phyloP scores from a whole-genome alignment of 2,797 vertebrate genomes.

The Bothrops alternatus region DNA sequence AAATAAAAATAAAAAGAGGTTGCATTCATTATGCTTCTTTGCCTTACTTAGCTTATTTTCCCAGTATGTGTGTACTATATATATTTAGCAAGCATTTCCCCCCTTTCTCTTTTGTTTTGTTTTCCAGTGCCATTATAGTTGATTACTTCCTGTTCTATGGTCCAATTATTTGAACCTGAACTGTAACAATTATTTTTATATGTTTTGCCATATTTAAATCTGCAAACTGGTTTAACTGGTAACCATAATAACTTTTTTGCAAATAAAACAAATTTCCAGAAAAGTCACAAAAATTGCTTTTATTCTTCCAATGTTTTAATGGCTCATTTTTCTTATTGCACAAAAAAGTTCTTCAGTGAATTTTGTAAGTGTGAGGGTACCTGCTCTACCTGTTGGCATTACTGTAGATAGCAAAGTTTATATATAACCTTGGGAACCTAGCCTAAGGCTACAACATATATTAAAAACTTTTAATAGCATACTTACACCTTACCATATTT shows the following conservation, averaged over 20 bases:
- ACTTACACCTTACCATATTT: neutral
- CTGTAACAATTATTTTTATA: neutral
- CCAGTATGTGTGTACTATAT: neutral
- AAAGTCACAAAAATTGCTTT: neutral
- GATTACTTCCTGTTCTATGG: neutral
- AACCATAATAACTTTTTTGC: neutral
- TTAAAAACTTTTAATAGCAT: neutral
- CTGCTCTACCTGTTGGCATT: neutral
- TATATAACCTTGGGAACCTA: neutral
- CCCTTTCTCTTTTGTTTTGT: neutral
- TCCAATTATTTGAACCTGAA: neutral
- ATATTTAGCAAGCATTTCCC: neutral
- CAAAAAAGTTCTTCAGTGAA: too few species aligned
- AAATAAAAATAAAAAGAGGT: neutral
- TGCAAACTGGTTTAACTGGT: neutral
- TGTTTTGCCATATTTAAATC: neutral
- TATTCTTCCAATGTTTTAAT: neutral
- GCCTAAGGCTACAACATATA: too few species aligned
- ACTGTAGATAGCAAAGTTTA: neutral
- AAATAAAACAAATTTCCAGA: neutral
- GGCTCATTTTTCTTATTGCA: neutral
- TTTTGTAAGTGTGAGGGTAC: neutral
- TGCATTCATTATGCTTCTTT: too few species aligned
- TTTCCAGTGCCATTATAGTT: neutral
- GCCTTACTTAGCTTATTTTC: neutral